phyloP scores from a whole-genome alignment of 2,113 vertebrate genomes.

The Arenaria interpres region DNA sequence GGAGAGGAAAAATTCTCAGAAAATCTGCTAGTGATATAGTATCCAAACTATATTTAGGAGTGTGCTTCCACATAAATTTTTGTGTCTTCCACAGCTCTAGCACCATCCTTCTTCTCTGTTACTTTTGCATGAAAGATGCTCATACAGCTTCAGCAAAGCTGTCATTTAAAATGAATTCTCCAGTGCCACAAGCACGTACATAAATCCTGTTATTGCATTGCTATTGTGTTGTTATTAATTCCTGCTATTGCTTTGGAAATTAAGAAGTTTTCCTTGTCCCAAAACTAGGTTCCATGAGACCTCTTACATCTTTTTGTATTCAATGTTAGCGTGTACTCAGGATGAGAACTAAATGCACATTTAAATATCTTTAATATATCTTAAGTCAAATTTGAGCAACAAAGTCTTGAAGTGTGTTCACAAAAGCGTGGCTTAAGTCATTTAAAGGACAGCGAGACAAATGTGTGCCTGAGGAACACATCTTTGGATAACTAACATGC shows the following conservation, averaged over 20 bases:
- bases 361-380: background rate
- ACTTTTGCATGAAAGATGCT: background rate
- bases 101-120: background rate
- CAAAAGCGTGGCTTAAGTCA: background rate
- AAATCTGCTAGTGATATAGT: background rate
- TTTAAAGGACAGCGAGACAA: background rate
- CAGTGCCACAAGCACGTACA: background rate
- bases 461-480: background rate
- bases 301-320: background rate
- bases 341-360: background rate
- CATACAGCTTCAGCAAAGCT: background rate
- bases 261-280: background rate
- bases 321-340: background rate
- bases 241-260: background rate
- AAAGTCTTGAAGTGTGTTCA: background rate
- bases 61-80: background rate
- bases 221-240: background rate
- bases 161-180: background rate
- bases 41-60: background rate
- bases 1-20: background rate
- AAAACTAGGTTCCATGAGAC: background rate
- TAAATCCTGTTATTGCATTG: background rate
- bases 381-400: background rate
- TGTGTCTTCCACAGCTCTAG: background rate
- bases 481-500: background rate